Evolutionary conservation across 2,113 vertebrate genomes (phyloP), one percentile per base, ranked within the genome.

Genomic region (Mormyrus iriodes): DNA sequence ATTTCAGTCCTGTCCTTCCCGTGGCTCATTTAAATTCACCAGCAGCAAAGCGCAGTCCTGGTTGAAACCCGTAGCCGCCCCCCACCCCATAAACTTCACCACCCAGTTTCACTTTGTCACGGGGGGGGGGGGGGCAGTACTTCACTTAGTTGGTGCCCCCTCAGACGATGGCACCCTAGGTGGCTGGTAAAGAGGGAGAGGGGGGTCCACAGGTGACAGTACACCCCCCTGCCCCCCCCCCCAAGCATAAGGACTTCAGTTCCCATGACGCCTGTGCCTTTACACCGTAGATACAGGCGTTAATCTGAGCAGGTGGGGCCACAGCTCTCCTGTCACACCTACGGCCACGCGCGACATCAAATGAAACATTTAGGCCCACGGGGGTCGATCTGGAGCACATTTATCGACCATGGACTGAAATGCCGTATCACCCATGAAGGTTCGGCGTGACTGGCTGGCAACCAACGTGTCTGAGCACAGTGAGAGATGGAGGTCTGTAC

Each of bases 21-120:
- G 92, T 93, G 92, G 93, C 92, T 91, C 94, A 93, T 91, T 93
- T 93, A 95, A 94, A 93, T 94, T 93, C 93, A 93, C 90, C 88
- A 79, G 93, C 92, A 92, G 92, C 92, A 88, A 89, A 89, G 91
- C 91, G 92, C 93, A 90, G 90, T 89, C 89, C 19, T 13, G 4
- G 19, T 79, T 15, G 52, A 48, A 65, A 24, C 24, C 58, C n/a
- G 58, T 10, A 27, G 58, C 9, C 4, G 0, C n/a, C n/a, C 3
- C 61, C n/a, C 27, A 9, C n/a, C 3, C 61, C 27, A 31, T 31
- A 69, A 13, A 31, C 10, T 31, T 69, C 61, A 69, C 61, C 1
- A n/a, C 61, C 61, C 61, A 69, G 27, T 31, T 65, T 69, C 61
- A 69, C 27, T 69, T n/a, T 69, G 61, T 69, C 61, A 31, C 10